Evolutionary conservation across 2,797 vertebrate species (phyloP), one percentile per base, ranked within the genome.

Genomic region (Rhyacichthys aspro): DNA sequence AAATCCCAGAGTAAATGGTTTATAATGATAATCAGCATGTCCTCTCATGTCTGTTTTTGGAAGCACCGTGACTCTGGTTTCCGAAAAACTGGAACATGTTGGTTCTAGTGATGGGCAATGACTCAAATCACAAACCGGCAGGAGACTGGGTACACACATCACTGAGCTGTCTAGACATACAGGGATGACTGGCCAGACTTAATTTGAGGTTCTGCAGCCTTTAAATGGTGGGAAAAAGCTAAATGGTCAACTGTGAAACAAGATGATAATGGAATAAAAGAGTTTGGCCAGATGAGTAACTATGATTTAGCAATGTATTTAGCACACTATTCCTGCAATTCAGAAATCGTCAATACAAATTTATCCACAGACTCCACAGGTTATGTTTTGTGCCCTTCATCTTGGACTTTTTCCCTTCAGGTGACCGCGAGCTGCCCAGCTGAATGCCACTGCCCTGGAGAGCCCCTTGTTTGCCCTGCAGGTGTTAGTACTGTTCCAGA

Each of bases 401-500:
- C 14, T 39, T 43, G n/a, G n/a, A 11, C 0, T 39, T 15, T 43
- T 0, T 39, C 28, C 45, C 38, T 79, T 53, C 82, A 94, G 92
- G 89, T 89, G 81, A 77, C 67, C 1, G 78, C 81, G 49, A 67
- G 63, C 70, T 93, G 91, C 68, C 90, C 92, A 0, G 60, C 78
- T 12, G 67, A 65, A 52, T 94, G 93, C 4, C 54, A 76, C 0
- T 93, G 92, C 58, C 79, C 88, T 0, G 34, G 37, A 0, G 62
- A 48, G 43, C 76, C 80, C 0, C 70, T 16, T 11, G 32, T 52
- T 12, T 94, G 93, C 59, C 89, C 84, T 12, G 83, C 87, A 0
- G 93, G 92, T 1, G 86, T 92, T 9, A 93, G 91, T 59, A 1
- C 55, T 0, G 72, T 91, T 52, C 55, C 68, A 2, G 92, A 94